phyloP scores from a whole-genome alignment of 2,888 invertebrate species.

The Hemistola chrysoprasaria region DNA sequence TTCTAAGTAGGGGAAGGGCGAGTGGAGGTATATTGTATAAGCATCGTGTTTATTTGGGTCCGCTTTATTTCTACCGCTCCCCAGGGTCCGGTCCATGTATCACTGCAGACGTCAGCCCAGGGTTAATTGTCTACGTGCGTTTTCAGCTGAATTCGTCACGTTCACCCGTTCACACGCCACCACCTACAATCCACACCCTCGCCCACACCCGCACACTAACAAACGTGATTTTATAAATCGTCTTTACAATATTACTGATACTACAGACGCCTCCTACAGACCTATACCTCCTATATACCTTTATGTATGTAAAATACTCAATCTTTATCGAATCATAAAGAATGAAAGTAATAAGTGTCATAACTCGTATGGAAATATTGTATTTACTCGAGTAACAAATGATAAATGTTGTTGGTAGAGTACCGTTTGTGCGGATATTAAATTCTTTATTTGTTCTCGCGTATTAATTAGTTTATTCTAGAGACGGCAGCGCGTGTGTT shows the following conservation, averaged over 20 bases:
- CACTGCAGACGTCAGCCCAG: conserved; percentile 66
- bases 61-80: conserved; percentile 52
- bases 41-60: conserved; percentile 57
- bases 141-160: conserved; percentile 69
- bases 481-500: too few species aligned
- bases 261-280: conserved; percentile 26
- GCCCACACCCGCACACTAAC: conserved; percentile 35
- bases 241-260: conserved; percentile 30
- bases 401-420: conserved; percentile 41
- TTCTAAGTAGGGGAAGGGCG: conserved; percentile 39
- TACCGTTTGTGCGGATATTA: conserved; percentile 48
- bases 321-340: conserved; percentile 27
- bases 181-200: conserved; percentile 33
- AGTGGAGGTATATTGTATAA: conserved; percentile 42
- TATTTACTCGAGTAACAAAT: conserved; percentile 42
- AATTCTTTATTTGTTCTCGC: conserved; percentile 44
- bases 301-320: too few species aligned
- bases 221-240: conserved; percentile 45
- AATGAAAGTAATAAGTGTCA: conserved; percentile 33
- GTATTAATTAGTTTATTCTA: conserved; percentile 41
- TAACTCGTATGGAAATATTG: conserved; percentile 34
- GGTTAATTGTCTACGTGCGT: conserved; percentile 76
- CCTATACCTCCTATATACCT: conserved; percentile 16
- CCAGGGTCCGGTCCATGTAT: conserved; percentile 56
- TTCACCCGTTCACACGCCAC: conserved; percentile 43